Conservation (phyloP, 2,888 invertebrate genomes). For the Phortica magna region DNA sequence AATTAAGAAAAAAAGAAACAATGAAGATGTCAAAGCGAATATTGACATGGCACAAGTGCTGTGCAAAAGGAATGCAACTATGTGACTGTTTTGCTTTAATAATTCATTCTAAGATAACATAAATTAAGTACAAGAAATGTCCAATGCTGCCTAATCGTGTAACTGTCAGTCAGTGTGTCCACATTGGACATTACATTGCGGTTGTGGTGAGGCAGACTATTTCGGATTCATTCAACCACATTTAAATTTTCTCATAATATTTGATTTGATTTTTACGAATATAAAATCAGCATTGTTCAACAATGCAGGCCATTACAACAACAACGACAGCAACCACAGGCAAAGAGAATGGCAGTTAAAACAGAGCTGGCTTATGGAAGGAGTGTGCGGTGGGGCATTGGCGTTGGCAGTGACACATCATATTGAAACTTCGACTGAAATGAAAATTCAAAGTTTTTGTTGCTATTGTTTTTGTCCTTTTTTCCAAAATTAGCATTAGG, state of each 20-base stretch:
- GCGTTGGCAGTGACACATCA: too few relatives aligned
- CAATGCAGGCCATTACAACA: neutral
- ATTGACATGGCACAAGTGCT: too few relatives aligned
- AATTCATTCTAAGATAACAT: too few relatives aligned
- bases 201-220: constrained; percentile 52
- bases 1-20: neutral
- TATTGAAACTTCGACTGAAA: too few relatives aligned
- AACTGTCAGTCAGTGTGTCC: neutral
- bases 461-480: neutral
- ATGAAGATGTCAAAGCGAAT: neutral
- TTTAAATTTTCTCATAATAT: constrained; percentile 71
- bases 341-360: neutral
- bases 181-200: constrained; percentile 63
- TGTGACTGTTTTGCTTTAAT: too few relatives aligned
- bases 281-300: constrained; percentile 48
- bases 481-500: constrained; percentile 53
- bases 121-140: too few relatives aligned
- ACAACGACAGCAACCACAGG: neutral
- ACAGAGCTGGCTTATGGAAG: too few relatives aligned
- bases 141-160: too few relatives aligned
- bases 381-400: too few relatives aligned
- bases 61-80: neutral
- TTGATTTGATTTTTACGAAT: constrained; percentile 69
- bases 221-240: constrained; percentile 71
- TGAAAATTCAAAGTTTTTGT: too few relatives aligned